These are phyloP conservation scores for Ameiurus melas DNA, from an alignment of 2,113 vertebrate genomes.

Conservation along the genomic window DNA sequence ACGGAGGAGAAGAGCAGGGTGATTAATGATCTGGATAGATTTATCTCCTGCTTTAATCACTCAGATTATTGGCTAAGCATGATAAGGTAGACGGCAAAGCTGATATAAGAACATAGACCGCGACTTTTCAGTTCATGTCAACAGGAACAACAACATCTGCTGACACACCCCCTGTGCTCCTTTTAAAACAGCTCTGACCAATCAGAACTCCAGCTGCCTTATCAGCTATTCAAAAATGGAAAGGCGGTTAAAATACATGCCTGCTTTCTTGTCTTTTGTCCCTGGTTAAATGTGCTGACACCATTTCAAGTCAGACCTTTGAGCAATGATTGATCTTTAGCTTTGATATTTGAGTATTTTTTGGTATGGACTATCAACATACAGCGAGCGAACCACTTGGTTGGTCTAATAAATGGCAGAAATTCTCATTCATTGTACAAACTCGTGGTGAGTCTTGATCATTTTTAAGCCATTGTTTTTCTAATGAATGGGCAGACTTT, in stretches of 20 bases:
- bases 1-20: neutral
- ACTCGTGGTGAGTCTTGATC: constrained; percentile 71
- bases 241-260: constrained; percentile 55
- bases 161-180: constrained; percentile 31
- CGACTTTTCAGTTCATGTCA: constrained; percentile 29
- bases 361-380: constrained; percentile 64
- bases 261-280: constrained; percentile 37
- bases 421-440: constrained; percentile 68
- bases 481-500: neutral
- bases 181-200: constrained; percentile 61
- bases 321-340: neutral
- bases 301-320: neutral
- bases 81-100: neutral
- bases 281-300: neutral
- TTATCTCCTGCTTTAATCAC: neutral
- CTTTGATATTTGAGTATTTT: neutral
- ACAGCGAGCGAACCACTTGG: constrained; percentile 58
- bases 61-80: neutral
- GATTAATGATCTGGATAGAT: neutral
- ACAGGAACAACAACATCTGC: constrained; percentile 47
- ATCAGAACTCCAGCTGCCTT: constrained; percentile 63
- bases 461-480: neutral
- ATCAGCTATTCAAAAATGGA: constrained; percentile 62
- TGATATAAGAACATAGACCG: constrained; percentile 12
- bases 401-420: constrained; percentile 53